Evolutionary conservation across 2,113 vertebrate genomes (phyloP), one percentile per base, ranked within the genome.

Genomic region (Poeciliopsis occidentalis): DNA sequence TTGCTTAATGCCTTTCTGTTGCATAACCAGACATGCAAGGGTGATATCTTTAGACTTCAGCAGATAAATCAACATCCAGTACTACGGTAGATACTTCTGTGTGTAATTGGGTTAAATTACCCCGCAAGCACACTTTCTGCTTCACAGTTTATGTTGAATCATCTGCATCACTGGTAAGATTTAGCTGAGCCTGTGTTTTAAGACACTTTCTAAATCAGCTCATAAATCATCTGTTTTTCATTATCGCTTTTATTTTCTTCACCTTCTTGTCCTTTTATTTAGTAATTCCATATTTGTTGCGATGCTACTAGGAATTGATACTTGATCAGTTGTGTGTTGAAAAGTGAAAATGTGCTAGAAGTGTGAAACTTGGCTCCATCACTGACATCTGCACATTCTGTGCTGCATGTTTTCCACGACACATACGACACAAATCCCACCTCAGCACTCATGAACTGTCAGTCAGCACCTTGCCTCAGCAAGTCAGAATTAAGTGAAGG

Each of bases 391-490:
- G 8, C 34, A 41, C 62, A 61, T 63, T 60, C 29, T 39, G 31
- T 73, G 10, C 31, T 54, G 34, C 41, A 67, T 12, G 7, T 76
- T n/a, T 78, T 60, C 66, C 66, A 39, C 32, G 73, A 60, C 1
- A 76, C 68, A n/a, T 74, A 74, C 22, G 47, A 34, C 71, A 69
- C 69, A 81, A 78, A 64, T 68, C 41, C 73, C 41, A 83, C n/a
- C 80, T 92, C 88, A 89, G 87, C 91, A 76, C 72, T 85, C 66
- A 17, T 39, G 31, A 71, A 19, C 44, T 61, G 0, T 8, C 83
- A 64, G 86, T 90, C 85, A 85, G 84, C 89, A 85, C 75, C 71
- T 73, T 69, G 66, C 76, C 76, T 80, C 84, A 82, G 80, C 76
- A 86, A 68, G 67, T 47, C 61, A 85, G 76, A 54, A n/a, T 3